Evolutionary conservation across 1,140 invertebrate species (phyloP), one percentile per base, ranked within the genome.

Genomic region (Drosophila equinoxialis): DNA sequence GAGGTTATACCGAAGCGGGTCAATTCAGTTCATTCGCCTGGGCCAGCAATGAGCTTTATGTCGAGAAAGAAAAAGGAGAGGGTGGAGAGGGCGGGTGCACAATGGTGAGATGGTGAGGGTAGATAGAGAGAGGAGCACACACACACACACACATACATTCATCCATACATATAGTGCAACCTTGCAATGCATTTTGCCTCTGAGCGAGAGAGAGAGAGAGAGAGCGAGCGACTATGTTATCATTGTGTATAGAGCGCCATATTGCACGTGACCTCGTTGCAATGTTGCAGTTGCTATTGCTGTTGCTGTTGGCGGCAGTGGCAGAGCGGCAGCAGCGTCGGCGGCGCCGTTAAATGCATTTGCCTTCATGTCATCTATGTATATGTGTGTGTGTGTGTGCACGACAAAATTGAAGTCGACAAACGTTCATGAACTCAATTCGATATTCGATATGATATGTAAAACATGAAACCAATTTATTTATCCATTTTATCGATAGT

Each of bases 371-470:
- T 67, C 48, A 37, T 60, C 6, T 58, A 33, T 63, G 14, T 65
- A 1, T 63, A 23, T 23, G 45, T 51, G 17, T 60, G 13, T 63
- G 61, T 71, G 59, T 63, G 45, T 58, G 51, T 60, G 17, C 70
- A 70, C 79, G 45, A 51, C 45, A 51, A 85, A 90, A 90, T 90
- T 90, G 86, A 84, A 90, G 86, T 90, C 86, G 86, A 90, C 86
- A 90, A 90, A 90, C 86, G 86, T 90, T 90, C 86, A 81, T 90
- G 86, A 90, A 90, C 86, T 90, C 86, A 90, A 90, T 90, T 90
- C 72, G 74, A 30, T 30, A 30, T 30, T 30, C 30, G 6, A 30
- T 30, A 30, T 30, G 30, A 30, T 30, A 6, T 30, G 6, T 6
- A 30, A 30, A 30, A 30, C 30, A 30, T 30, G 1, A 30, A 30